These are phyloP conservation scores for Cactoblastis cactorum DNA, from an alignment of 2,888 invertebrate species.

Conservation along the genomic window DNA sequence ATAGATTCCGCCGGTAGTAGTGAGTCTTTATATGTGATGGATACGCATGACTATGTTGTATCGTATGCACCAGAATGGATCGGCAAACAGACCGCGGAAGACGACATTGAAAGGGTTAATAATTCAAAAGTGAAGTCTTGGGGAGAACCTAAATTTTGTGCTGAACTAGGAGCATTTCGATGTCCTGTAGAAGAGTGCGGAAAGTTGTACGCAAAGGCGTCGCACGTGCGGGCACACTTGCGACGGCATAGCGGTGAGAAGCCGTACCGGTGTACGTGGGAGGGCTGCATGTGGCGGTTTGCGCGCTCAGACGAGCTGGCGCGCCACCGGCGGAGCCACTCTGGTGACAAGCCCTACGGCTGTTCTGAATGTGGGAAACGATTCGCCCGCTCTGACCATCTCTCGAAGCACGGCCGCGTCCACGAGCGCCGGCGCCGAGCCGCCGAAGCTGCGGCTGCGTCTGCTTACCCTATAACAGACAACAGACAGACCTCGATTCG, in stretches of 20 bases:
- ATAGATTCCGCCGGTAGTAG: slow-evolving; percentile 41
- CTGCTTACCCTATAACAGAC: slow-evolving; percentile 30
- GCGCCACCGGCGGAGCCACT: slow-evolving; percentile 95
- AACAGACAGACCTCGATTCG: not conserved
- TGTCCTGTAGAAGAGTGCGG: slow-evolving; percentile 86
- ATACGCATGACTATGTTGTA: slow-evolving; percentile 39
- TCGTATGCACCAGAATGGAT: slow-evolving; percentile 31
- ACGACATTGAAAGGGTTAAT: slow-evolving; percentile 32
- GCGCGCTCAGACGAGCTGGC: slow-evolving; percentile 96
- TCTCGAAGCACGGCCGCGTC: slow-evolving; percentile 94
- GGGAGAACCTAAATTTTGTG: slow-evolving; percentile 65
- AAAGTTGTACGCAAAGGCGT: slow-evolving; percentile 93
- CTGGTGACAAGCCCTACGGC: slow-evolving; percentile 95
- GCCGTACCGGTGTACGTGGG: slow-evolving; percentile 86
- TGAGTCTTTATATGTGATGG: slow-evolving; percentile 45
- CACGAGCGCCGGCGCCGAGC: slow-evolving; percentile 84
- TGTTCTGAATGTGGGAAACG: slow-evolving; percentile 93
- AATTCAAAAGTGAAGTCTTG: slow-evolving; percentile 46
- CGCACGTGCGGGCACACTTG: slow-evolving; percentile 93
- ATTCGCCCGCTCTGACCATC: slow-evolving; percentile 95
- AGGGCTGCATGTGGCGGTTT: slow-evolving; percentile 94
- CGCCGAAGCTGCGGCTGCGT: slow-evolving; percentile 43
- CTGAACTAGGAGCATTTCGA: slow-evolving; percentile 80
- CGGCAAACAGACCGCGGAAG: slow-evolving; percentile 24
- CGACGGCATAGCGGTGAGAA: slow-evolving; percentile 91